phyloP scores from a whole-genome alignment of 2,113 vertebrate genomes.

The Prinia subflava region DNA sequence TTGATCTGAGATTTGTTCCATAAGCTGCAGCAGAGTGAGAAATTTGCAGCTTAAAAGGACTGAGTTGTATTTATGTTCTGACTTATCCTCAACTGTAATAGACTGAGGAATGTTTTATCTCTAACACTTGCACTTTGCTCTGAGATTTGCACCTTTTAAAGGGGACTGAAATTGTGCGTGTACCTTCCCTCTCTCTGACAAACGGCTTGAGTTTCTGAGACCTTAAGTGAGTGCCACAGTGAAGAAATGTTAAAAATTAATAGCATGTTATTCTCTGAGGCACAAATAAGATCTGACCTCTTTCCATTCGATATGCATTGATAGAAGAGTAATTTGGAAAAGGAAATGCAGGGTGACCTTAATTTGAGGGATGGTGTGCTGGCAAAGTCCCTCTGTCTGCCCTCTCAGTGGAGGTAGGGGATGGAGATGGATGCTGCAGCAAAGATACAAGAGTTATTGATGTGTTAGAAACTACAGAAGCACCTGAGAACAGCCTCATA shows the following conservation, averaged over 20 bases:
- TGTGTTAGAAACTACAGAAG: neutral
- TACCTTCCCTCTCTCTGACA: neutral
- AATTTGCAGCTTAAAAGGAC: neutral
- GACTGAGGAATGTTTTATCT: slow-evolving; percentile 17
- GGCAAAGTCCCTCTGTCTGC: neutral
- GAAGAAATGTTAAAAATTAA: neutral
- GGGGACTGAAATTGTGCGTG: neutral
- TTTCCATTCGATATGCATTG: neutral
- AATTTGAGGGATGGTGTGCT: neutral
- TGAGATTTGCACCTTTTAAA: neutral
- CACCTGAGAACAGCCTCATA: neutral
- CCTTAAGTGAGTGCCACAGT: neutral
- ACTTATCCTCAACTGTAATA: slow-evolving; percentile 39
- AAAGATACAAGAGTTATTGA: neutral
- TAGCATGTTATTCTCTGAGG: neutral
- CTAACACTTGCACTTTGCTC: neutral
- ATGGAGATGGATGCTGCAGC: neutral
- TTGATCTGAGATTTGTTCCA: neutral
- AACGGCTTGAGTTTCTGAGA: neutral
- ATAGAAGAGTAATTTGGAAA: neutral
- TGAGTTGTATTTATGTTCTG: slow-evolving; percentile 13
- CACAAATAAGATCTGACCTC: neutral
- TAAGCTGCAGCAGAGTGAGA: neutral
- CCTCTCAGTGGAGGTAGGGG: neutral
- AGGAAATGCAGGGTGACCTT: neutral